Base-by-base conservation (phyloP, 2,888 invertebrate species). In the Thereva nobilitata region DNA sequence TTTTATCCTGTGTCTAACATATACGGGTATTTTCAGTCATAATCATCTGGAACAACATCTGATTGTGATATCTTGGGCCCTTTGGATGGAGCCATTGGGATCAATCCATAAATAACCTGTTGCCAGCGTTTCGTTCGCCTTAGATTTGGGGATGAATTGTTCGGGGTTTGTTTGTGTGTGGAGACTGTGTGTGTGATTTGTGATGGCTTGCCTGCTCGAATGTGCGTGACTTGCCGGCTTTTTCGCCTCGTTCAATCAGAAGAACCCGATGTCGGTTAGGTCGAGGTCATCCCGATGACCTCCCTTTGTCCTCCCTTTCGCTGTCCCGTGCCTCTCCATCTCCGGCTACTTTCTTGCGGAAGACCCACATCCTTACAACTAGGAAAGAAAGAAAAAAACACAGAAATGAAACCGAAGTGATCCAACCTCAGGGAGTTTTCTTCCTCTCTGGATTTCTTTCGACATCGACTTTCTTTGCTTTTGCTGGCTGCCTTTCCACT, bases 81-180 rank as follows among this genome's bases (percentile, higher is more conserved):
- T 23, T 53, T 53, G 4, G 61, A 59, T 59, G 57, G 57, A 59
- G 47, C 57, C 57, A 59, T 59, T 47, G 47, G 57, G 57, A 63
- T 64, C 64, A 54, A 54, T 64, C 54, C 55, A 64, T 64, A 64
- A 64, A 64, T 64, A 64, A 64, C 64, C 64, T 64, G 64, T 64
- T 64, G 64, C 64, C 64, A 64, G 45, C 64, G 54, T 64, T 54
- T 47, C 55, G 12, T n/a, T 42, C 45, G 45, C 8, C 12, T 23
- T 23, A 23, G 23, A 23, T 23, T 23, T 23, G 2, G 23, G 23
- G 23, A 23, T 23, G 23, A 23, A 35, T 44, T 45, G n/a, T 4
- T 50, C 45, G 7, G 4, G 37, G 23, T 38, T 38, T 44, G 10
- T 40, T 5, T 50, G 38, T 50, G 61, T 61, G 61, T 10, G 40